Percentiles rank a stretch among this genome's conserved stretches.
These are phyloP conservation scores for Torymus tubicola DNA, from an alignment of 2,888 invertebrate genomes.

Conservation along the genomic window DNA sequence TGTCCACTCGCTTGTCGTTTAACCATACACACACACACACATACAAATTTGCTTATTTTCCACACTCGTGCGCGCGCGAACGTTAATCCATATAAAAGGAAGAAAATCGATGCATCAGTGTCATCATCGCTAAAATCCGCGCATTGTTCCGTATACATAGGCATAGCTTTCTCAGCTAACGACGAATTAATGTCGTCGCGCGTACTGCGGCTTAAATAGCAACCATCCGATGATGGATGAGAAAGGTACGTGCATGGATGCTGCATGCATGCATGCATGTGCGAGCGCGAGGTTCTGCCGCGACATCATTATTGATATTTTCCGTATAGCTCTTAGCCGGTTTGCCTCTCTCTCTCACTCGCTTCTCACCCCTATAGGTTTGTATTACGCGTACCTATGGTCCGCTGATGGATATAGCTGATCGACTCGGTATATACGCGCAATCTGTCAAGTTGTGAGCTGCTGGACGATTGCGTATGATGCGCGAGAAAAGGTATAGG, in stretches of 20 bases:
- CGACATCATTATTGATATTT: conserved; percentile 52
- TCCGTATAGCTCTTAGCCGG: not conserved
- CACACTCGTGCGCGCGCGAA: too few relatives aligned
- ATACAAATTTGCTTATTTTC: too few relatives aligned
- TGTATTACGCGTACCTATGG: too few relatives aligned
- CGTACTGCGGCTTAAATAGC: conserved; percentile 74
- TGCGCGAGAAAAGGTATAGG: too few relatives aligned
- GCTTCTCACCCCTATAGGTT: too few relatives aligned
- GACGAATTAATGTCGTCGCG: conserved; percentile 75
- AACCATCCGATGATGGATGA: conserved; percentile 75
- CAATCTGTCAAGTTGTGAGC: too few relatives aligned
- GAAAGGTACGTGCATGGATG: conserved; percentile 60
- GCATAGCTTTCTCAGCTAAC: conserved; percentile 70
- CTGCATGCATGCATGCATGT: not conserved
- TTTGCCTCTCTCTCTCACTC: too few relatives aligned
- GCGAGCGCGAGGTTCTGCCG: not conserved
- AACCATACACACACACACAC: too few relatives aligned
- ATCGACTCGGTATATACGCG: too few relatives aligned
- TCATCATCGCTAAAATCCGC: conserved; percentile 64
- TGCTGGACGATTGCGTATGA: too few relatives aligned
- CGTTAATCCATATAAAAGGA: conserved; percentile 47
- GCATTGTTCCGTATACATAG: conserved; percentile 63
- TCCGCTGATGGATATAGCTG: too few relatives aligned
- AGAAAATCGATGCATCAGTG: conserved; percentile 73
- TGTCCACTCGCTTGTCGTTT: too few relatives aligned